A percentile compares a stretch with the other conserved stretches of the same genome.
Evolutionary conservation across 2,113 vertebrate species (phyloP).

Genomic region (Paramormyrops kingsleyae): DNA sequence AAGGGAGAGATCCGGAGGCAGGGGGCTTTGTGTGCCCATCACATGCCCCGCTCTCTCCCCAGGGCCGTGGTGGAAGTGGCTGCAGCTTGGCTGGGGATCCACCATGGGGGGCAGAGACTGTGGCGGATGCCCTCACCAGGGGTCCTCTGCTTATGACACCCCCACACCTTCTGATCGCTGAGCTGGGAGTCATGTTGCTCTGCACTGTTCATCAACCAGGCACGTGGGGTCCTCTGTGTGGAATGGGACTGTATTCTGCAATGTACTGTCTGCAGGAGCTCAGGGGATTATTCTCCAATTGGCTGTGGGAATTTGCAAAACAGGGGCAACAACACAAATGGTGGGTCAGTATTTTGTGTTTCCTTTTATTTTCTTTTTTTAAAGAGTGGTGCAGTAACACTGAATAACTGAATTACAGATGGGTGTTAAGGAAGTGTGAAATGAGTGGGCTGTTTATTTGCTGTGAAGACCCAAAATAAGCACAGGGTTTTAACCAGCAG

Average conservation of each 20-base stretch:
- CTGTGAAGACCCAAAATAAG: slow-evolving; percentile 59
- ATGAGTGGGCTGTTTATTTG: slow-evolving; percentile 55
- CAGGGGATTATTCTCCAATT: not conserved
- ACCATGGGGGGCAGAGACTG: slow-evolving; percentile 30
- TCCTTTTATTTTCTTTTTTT: slow-evolving; percentile 7
- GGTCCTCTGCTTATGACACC: slow-evolving; percentile 44
- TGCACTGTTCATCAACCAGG: slow-evolving; percentile 37
- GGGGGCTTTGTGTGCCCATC: slow-evolving; percentile 54
- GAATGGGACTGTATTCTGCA: slow-evolving; percentile 32
- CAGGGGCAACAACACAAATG: slow-evolving; percentile 1
- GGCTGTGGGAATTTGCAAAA: not conserved
- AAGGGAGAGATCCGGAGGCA: slow-evolving; percentile 59
- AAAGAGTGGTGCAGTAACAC: not conserved
- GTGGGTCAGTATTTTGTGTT: slow-evolving; percentile 10
- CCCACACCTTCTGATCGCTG: slow-evolving; percentile 42
- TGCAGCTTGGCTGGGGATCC: slow-evolving; percentile 29
- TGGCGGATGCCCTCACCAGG: slow-evolving; percentile 48
- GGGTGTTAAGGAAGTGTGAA: slow-evolving; percentile 60
- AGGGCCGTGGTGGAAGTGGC: slow-evolving; percentile 50
- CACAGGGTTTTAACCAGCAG: slow-evolving; percentile 68
- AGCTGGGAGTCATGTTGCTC: slow-evolving; percentile 38
- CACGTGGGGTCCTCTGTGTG: slow-evolving; percentile 18
- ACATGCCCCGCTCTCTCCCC: slow-evolving; percentile 48
- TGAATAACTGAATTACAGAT: slow-evolving; percentile 49
- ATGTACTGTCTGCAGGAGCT: slow-evolving; percentile 38